Conservation (phyloP, 2,888 invertebrate species). For the Macrosoma leucophasiata region DNA sequence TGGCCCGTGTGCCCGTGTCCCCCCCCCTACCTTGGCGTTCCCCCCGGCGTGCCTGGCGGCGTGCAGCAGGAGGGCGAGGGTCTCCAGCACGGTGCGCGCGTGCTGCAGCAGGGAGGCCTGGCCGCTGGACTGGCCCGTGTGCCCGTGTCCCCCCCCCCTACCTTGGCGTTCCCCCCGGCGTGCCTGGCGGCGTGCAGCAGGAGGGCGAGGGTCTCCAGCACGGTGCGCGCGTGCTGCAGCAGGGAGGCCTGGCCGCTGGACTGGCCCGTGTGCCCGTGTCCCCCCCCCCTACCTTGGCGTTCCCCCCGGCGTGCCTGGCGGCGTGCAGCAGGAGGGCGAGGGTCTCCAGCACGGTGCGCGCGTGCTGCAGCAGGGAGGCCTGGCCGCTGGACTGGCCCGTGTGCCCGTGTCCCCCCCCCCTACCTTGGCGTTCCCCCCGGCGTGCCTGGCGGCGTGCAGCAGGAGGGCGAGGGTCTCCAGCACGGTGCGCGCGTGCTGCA, state of each 20-base stretch:
- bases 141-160: no score
- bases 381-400: constrained; percentile 93
- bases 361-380: constrained; percentile 90
- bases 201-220: constrained; percentile 93
- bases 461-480: constrained; percentile 94
- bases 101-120: constrained; percentile 93
- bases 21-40: no score
- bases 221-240: constrained; percentile 94
- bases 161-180: constrained; percentile 95
- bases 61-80: constrained; percentile 89
- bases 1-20: no score
- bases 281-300: no score
- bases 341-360: constrained; percentile 96
- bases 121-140: constrained; percentile 88
- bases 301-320: constrained; percentile 93
- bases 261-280: no score
- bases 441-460: constrained; percentile 88
- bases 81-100: constrained; percentile 95
- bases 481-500: constrained; percentile 96
- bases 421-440: constrained; percentile 96
- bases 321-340: constrained; percentile 89
- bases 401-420: no score
- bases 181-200: constrained; percentile 90
- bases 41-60: constrained; percentile 93
- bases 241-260: constrained; percentile 90